A percentile compares a stretch with the other conserved stretches of the same genome.
Evolutionary conservation across 2,888 invertebrate genomes (phyloP).

Genomic region (Metopia argyrocephala): DNA sequence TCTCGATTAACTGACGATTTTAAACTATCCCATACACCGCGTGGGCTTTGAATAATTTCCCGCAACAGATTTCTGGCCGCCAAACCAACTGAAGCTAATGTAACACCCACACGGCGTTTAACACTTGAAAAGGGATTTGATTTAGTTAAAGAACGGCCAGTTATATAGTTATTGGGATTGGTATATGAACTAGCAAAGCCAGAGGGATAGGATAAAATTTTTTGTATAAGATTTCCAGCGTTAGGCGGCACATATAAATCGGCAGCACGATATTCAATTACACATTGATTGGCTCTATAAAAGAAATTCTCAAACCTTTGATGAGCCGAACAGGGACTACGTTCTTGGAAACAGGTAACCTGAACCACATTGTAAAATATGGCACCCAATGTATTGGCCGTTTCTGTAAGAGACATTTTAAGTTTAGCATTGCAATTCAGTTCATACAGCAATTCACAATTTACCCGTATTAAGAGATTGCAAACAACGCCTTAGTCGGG

Average conservation of each 20-base stretch:
- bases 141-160: constrained; percentile 44
- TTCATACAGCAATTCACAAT: too few relatives aligned
- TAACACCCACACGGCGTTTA: constrained; percentile 73
- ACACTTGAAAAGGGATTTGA: constrained; percentile 50
- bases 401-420: constrained; percentile 77
- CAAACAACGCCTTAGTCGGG: constrained; percentile 84
- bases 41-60: constrained; percentile 73
- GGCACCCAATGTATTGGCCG: constrained; percentile 85
- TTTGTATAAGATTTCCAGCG: constrained; percentile 73
- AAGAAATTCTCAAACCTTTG: constrained; percentile 80
- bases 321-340: constrained; percentile 82
- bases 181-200: constrained; percentile 49
- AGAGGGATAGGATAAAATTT: constrained; percentile 71
- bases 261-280: constrained; percentile 72
- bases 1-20: constrained; percentile 69
- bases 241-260: constrained; percentile 76
- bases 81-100: constrained; percentile 76
- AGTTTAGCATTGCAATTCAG: too few relatives aligned
- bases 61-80: constrained; percentile 75
- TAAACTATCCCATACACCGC: constrained; percentile 70
- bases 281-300: constrained; percentile 70
- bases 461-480: constrained; percentile 81
- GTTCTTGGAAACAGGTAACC: constrained; percentile 85
- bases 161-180: constrained; percentile 15
- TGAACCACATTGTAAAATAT: constrained; percentile 88